Base-by-base conservation (phyloP, 2,797 vertebrate genomes). In the Arnoldichthys spilopterus region DNA sequence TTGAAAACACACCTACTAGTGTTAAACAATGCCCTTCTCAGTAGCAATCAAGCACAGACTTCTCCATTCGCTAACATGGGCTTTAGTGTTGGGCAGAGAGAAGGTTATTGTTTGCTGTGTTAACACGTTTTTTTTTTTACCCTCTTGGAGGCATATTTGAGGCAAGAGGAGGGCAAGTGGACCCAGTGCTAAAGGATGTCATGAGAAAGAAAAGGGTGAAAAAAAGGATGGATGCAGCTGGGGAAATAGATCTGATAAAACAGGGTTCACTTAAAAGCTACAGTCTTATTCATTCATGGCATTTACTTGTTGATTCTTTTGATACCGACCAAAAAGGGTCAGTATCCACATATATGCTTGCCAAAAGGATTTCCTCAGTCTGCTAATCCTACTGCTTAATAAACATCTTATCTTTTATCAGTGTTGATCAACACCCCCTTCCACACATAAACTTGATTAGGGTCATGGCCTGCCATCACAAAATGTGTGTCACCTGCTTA, bases 401-500 rank as follows among this genome's bases (percentile, higher is more conserved):
- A 72, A 85, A 82, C 77, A 74, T 58, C 45, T 37, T 68, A 62
- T 76, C 61, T 76, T 22, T 70, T 76, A 74, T 74, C 76, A 47
- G 71, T 74, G 73, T 81, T 51, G 56, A 81, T 83, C 69, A 45
- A 62, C 68, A 70, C 4, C 58, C 45, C 53, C 63, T 72, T 18
- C 58, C 56, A 45, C 7, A 11, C 69, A 51, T 67, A 6, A 58
- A 30, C 63, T 72, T 70, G 61, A 20, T 63, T 30, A 61, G 77
- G 72, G 77, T 84, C 74, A 74, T 37, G 43, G 72, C 78, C 68
- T 76, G 73, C 34, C 22, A 77, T 84, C 70, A 66, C 63, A 79
- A 83, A 76, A 83, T 69, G 74, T 61, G 59, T 77, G 37, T 83
- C 85, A 86, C 84, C 85, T 87, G 82, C 77, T 78, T 78, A 77